Conservation (phyloP, 1,140 invertebrate genomes). For the Pogonomyrmex barbatus region DNA sequence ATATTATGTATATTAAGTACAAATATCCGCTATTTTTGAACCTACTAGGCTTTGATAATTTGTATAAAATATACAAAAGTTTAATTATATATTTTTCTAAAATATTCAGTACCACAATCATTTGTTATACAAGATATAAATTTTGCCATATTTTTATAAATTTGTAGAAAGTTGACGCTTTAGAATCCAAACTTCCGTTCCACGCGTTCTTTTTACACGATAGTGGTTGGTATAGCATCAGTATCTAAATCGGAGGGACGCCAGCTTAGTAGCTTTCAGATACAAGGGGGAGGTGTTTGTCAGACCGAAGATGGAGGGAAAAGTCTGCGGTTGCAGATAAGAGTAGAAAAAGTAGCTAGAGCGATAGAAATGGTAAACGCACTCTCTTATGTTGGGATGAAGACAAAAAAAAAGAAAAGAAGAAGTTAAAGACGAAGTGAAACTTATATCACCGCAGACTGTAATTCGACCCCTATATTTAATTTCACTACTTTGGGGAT, state of each 20-base stretch:
- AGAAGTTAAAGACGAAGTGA: conserved; percentile 25
- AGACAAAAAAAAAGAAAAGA: conserved; percentile 35
- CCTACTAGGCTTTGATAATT: neutral
- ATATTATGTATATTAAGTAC: neutral
- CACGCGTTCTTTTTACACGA: conserved; percentile 38
- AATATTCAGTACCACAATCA: neutral
- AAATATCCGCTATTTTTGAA: neutral
- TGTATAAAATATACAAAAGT: neutral
- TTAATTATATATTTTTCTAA: neutral
- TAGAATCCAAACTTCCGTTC: neutral
- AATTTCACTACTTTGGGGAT: conserved; percentile 80
- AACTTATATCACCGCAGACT: conserved; percentile 78
- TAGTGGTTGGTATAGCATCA: conserved; percentile 60
- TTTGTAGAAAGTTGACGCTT: neutral
- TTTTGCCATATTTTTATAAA: neutral
- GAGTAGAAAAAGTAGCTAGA: conserved; percentile 71
- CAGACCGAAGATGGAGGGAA: conserved; percentile 75
- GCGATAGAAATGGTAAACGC: conserved; percentile 59
- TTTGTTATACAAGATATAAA: neutral
- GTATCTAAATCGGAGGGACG: conserved; percentile 74
- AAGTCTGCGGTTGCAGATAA: conserved; percentile 83
- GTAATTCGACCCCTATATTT: conserved; percentile 86
- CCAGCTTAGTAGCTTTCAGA: conserved; percentile 77
- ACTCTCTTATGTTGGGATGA: conserved; percentile 56
- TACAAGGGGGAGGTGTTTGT: conserved; percentile 81